Base-by-base conservation (phyloP, 2,888 invertebrate species). In the Fissipunctia ypsillon region DNA sequence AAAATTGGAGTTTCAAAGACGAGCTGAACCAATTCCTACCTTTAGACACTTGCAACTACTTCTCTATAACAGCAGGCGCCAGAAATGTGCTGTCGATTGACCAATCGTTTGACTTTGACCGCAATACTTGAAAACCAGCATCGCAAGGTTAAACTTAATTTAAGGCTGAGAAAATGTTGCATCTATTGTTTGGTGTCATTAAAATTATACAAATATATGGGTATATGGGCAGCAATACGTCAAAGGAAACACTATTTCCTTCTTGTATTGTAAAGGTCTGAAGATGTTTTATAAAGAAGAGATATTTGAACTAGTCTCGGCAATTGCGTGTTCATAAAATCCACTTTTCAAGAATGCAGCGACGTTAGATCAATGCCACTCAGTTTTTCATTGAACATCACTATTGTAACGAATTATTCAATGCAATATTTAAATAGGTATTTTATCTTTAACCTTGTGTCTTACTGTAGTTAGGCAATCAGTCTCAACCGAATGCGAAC, bases 401-500 rank as follows among this genome's bases (percentile, higher is more conserved):
- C n/a, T 38, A 48, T 38, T 64, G 35, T 66, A 57, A 64, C 5
- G 12, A 69, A 60, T 43, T 45, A 69, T 65, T 74, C 38, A 59
- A 77, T 78, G 64, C 52, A 57, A 76, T 61, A 75, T 73, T 82
- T 76, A 72, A 74, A 80, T 85, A 79, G 69, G 56, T 59, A 56
- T 65, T 75, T 76, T 73, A 67, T 82, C 64, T 76, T 54, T 73
- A 69, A 83, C 80, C 87, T 85, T 81, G 85, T 43, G 35, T 54
- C 63, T 54, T 68, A 45, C 71, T 56, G 50, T 25, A n/a, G 75
- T 85, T 84, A 80, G 77, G 83, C 85, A 87, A 89, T 75, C 52
- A 61, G 68, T 69, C 61, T 67, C 57, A 52, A 73, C 48, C 61
- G 64, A 83, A 77, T 70, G 61, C 71, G 57, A 77, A 73, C 68